Evolutionary conservation across 2,797 vertebrate species (phyloP).

Genomic region (Spinus pinus): DNA sequence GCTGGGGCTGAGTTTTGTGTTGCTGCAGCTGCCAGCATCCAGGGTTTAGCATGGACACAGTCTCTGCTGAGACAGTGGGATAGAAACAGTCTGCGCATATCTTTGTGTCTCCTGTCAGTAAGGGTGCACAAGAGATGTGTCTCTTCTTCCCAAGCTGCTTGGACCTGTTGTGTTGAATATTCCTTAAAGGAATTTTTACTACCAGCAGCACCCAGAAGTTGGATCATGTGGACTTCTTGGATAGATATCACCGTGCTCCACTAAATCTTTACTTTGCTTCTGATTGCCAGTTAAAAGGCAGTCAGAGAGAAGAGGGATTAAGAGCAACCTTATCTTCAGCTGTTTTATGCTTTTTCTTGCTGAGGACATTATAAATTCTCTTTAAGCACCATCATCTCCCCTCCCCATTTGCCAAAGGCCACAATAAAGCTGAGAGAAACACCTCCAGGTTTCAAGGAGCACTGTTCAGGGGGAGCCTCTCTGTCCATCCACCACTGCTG

Average conservation of each 20-base stretch:
- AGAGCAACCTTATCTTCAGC: not conserved
- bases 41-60: not conserved
- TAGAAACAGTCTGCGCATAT: fast-evolving
- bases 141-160: not conserved
- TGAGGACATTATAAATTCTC: not conserved
- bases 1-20: fast-evolving
- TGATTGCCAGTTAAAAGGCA: not conserved
- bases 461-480: not conserved
- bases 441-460: not conserved
- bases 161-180: not conserved
- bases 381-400: not conserved
- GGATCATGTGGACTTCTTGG: not conserved
- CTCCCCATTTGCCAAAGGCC: not conserved
- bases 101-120: not conserved
- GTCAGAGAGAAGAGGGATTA: not conserved
- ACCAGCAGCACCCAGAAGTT: not conserved
- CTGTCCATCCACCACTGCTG: not conserved
- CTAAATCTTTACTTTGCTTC: not conserved
- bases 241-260: not conserved
- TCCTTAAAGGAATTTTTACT: not conserved
- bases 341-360: not conserved
- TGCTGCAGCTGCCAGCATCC: not conserved
- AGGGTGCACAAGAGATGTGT: not conserved
- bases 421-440: not conserved
- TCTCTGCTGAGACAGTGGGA: not conserved